These are phyloP conservation scores for Phaethornis superciliosus DNA, from an alignment of 2,113 vertebrate species.

Conservation along the genomic window DNA sequence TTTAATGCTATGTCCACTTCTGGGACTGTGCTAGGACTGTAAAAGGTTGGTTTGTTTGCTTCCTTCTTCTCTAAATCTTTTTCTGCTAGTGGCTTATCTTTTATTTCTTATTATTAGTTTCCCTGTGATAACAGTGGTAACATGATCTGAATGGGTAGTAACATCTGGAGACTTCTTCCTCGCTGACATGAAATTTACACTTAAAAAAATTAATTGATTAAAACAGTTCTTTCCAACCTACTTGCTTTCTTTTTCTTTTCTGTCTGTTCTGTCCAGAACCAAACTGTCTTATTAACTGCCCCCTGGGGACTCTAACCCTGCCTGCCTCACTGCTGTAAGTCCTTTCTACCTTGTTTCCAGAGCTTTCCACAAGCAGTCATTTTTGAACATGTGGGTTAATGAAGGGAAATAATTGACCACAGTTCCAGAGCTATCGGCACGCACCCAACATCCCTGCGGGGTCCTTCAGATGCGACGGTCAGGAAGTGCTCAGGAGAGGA, in stretches of 20 bases:
- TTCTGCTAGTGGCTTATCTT: background rate
- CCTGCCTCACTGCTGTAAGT: slow-evolving; percentile 97
- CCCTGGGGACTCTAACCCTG: slow-evolving; percentile 98
- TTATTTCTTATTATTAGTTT: background rate
- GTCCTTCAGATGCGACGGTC: background rate
- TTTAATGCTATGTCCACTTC: slow-evolving; percentile 11
- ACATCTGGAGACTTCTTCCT: slow-evolving; percentile 25
- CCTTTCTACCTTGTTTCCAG: slow-evolving; percentile 80
- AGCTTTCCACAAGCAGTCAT: background rate
- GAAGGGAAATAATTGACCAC: background rate
- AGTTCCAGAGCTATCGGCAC: background rate
- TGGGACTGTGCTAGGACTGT: slow-evolving; percentile 22
- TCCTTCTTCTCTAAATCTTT: slow-evolving; percentile 6
- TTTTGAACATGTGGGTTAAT: background rate
- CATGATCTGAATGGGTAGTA: slow-evolving; percentile 31
- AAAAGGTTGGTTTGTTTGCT: background rate
- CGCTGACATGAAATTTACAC: slow-evolving; percentile 49
- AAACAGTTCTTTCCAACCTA: slow-evolving; percentile 78
- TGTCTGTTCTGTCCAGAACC: slow-evolving; percentile 94
- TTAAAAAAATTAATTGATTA: slow-evolving; percentile 45
- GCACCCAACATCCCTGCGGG: background rate
- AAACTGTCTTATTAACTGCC: slow-evolving; percentile 99
- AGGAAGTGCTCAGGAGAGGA: background rate
- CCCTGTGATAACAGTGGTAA: slow-evolving; percentile 1
- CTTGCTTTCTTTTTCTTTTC: slow-evolving; percentile 82